Conservation (phyloP, 2,797 vertebrate genomes). For the Tinamus major region DNA sequence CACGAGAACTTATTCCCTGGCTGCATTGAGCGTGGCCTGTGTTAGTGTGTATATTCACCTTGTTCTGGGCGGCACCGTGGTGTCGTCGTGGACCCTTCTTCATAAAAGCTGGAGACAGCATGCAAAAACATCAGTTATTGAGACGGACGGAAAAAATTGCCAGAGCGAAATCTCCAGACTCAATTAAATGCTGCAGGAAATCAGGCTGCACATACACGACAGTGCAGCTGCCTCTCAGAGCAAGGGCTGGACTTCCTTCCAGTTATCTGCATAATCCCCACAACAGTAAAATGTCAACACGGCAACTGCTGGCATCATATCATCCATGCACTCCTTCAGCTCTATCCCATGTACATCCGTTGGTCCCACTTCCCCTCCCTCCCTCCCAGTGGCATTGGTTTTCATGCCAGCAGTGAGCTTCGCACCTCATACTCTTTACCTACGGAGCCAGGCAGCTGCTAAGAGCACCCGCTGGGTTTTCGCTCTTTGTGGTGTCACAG, state of each 20-base stretch:
- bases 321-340: accelerated
- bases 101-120: conserved; percentile 4
- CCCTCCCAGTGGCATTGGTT: background rate
- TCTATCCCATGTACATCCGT: background rate
- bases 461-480: background rate
- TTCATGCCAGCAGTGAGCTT: background rate
- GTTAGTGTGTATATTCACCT: background rate
- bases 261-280: background rate
- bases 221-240: background rate
- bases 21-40: accelerated
- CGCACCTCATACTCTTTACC: background rate
- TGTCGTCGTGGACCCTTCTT: background rate
- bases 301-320: background rate
- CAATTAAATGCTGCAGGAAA: background rate
- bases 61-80: background rate
- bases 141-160: conserved; percentile 40
- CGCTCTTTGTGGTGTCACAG: background rate
- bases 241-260: background rate
- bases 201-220: background rate
- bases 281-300: background rate
- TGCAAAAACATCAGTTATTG: conserved; percentile 30
- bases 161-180: conserved; percentile 37
- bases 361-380: accelerated
- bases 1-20: accelerated
- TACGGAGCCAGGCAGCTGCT: background rate